Percentiles rank a stretch among this genome's conserved stretches.
Conservation (phyloP, 2,797 vertebrate genomes). For the Takifugu rubripes region DNA sequence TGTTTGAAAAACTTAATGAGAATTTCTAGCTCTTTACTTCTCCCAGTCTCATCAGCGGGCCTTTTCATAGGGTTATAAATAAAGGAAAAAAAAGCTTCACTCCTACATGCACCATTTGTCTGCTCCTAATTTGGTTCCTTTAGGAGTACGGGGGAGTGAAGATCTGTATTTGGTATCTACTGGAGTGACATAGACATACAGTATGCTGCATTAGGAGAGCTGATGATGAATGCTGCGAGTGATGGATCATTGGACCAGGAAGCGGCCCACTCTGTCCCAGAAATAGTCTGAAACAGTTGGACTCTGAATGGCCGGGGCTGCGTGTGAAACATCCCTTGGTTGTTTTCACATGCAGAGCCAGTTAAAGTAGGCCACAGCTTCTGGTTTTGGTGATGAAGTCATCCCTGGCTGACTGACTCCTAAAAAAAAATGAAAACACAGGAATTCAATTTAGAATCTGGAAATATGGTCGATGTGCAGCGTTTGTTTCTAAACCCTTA, state of each 20-base stretch:
- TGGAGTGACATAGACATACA: slow-evolving; percentile 16
- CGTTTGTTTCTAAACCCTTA: slow-evolving; percentile 24
- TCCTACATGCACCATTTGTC: slow-evolving; percentile 28
- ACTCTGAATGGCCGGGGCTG: slow-evolving; percentile 37
- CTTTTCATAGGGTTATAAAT: slow-evolving; percentile 23
- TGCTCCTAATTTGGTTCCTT: slow-evolving; percentile 38
- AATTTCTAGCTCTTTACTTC: slow-evolving; percentile 3
- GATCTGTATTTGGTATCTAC: slow-evolving; percentile 33
- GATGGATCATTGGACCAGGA: slow-evolving; percentile 43
- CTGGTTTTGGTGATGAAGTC: slow-evolving; percentile 42
- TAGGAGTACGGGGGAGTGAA: slow-evolving; percentile 19
- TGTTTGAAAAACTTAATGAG: slow-evolving; percentile 15
- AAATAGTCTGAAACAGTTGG: slow-evolving; percentile 47
- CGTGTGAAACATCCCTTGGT: slow-evolving; percentile 43
- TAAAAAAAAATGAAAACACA: slow-evolving; percentile 24
- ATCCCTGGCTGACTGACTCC: slow-evolving; percentile 35
- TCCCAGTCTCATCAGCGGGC: slow-evolving; percentile 4
- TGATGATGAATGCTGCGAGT: slow-evolving; percentile 40
- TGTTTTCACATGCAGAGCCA: slow-evolving; percentile 33
- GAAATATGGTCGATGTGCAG: slow-evolving; percentile 28
- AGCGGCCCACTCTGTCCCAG: slow-evolving; percentile 41
- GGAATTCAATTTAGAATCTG: slow-evolving; percentile 31
- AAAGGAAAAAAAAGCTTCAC: slow-evolving; percentile 7
- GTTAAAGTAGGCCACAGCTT: slow-evolving; percentile 44
- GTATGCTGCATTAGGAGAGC: slow-evolving; percentile 24